phyloP scores from a whole-genome alignment of 2,797 vertebrate genomes.

The Cyclopterus lumpus region DNA sequence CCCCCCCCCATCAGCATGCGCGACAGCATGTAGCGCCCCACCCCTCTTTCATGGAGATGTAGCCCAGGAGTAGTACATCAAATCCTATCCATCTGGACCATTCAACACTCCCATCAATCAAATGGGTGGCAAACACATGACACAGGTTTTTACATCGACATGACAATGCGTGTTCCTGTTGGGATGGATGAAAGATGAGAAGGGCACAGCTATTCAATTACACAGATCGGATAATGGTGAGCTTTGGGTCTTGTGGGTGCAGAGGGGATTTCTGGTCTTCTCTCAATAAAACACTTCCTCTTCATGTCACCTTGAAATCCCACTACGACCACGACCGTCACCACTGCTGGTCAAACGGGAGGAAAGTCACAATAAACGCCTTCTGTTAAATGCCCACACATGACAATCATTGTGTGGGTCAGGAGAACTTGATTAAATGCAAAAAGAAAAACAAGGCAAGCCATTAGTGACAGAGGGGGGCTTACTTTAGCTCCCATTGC shows the following conservation, averaged over 20 bases:
- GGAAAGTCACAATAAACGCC: constrained; percentile 13
- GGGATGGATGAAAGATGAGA: constrained; percentile 44
- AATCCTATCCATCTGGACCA: constrained; percentile 73
- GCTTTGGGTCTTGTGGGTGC: constrained; percentile 24
- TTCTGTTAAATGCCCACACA: constrained; percentile 39
- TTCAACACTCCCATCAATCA: constrained; percentile 57
- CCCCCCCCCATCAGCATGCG: constrained; percentile 59
- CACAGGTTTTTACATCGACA: constrained; percentile 38
- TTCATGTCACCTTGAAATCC: constrained; percentile 51
- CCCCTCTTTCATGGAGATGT: constrained; percentile 54
- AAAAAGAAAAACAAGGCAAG: constrained; percentile 22
- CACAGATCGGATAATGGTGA: constrained; percentile 43
- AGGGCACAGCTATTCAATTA: constrained; percentile 47
- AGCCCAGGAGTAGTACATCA: constrained; percentile 62
- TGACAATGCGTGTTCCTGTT: constrained; percentile 34
- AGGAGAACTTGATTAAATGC: constrained; percentile 58
- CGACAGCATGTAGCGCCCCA: constrained; percentile 36
- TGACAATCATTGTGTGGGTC: constrained; percentile 45
- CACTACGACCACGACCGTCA: background rate
- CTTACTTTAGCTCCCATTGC: constrained; percentile 47
- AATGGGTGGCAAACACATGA: constrained; percentile 29
- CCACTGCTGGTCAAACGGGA: constrained; percentile 14
- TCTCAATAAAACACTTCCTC: constrained; percentile 12
- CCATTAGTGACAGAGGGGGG: constrained; percentile 53
- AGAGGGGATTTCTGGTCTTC: constrained; percentile 15